Conservation (phyloP, 2,113 vertebrate species). For the Cichladusa arquata region DNA sequence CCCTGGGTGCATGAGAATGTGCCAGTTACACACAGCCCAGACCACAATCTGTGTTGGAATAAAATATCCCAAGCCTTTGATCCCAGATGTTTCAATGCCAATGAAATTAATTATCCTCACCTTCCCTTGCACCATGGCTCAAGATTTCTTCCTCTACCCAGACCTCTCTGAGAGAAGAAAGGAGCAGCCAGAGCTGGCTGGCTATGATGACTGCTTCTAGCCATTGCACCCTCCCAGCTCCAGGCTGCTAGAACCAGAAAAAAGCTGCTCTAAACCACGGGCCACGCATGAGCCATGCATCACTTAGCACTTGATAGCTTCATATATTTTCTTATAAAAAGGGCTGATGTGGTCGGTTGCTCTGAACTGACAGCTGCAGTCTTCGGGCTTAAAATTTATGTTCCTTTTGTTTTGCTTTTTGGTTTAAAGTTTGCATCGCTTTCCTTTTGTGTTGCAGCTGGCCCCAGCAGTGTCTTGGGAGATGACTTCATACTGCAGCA, state of each 20-base stretch:
- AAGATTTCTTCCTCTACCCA: background rate
- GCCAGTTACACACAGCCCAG: background rate
- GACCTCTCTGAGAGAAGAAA: background rate
- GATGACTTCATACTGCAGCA: conserved; percentile 40
- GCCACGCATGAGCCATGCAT: background rate
- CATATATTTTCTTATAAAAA: conserved; percentile 46
- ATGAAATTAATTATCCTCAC: background rate
- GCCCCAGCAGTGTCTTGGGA: conserved; percentile 43
- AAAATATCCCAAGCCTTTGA: background rate
- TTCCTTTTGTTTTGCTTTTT: conserved; percentile 43
- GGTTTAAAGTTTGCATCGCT: conserved; percentile 25
- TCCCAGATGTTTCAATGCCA: background rate
- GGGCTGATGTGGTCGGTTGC: conserved; percentile 6
- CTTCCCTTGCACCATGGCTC: background rate
- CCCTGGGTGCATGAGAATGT: background rate
- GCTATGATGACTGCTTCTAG: background rate
- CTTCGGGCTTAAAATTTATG: conserved; percentile 30
- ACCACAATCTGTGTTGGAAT: background rate
- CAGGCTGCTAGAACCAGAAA: background rate
- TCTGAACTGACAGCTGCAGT: conserved; percentile 46
- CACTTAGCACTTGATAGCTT: conserved; percentile 25
- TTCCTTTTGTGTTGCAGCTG: conserved; percentile 53
- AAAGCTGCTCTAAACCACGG: background rate
- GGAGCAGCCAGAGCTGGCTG: background rate
- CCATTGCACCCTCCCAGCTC: background rate